Conservation (phyloP, 2,888 invertebrate species). For the Ligdia adustata region DNA sequence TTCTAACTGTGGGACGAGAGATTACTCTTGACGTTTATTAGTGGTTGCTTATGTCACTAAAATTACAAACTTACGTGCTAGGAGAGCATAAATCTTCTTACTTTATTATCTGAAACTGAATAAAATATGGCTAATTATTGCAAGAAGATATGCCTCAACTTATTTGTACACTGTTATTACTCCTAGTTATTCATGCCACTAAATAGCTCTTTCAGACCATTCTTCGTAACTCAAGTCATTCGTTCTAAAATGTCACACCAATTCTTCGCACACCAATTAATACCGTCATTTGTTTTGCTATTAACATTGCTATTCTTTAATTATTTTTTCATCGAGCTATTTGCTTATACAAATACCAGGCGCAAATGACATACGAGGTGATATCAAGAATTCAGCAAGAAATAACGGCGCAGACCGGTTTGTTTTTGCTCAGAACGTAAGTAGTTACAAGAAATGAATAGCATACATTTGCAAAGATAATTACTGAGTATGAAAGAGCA, state of each 20-base stretch:
- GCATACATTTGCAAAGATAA: conserved; percentile 5
- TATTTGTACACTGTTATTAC: too few species aligned
- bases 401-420: conserved; percentile 10
- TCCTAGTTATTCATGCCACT: too few species aligned
- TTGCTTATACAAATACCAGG: not conserved
- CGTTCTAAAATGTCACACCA: too few species aligned
- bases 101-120: too few species aligned
- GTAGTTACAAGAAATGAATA: conserved; percentile 10
- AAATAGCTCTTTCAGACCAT: too few species aligned
- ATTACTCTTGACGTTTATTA: conserved; percentile 14
- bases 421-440: conserved; percentile 4
- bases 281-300: not conserved
- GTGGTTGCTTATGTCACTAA: conserved; percentile 5
- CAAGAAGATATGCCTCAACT: too few species aligned
- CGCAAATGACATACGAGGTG: conserved; percentile 12
- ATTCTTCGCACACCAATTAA: too few species aligned
- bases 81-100: not conserved
- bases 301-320: not conserved
- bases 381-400: conserved; percentile 10
- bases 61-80: too few species aligned
- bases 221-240: too few species aligned
- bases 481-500: conserved; percentile 6
- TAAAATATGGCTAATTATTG: too few species aligned
- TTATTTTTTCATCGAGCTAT: not conserved
- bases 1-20: conserved; percentile 20